Percentiles rank a stretch among this genome's conserved stretches.
Evolutionary conservation across 2,113 vertebrate genomes (phyloP).

Genomic region (Piprites chloris): DNA sequence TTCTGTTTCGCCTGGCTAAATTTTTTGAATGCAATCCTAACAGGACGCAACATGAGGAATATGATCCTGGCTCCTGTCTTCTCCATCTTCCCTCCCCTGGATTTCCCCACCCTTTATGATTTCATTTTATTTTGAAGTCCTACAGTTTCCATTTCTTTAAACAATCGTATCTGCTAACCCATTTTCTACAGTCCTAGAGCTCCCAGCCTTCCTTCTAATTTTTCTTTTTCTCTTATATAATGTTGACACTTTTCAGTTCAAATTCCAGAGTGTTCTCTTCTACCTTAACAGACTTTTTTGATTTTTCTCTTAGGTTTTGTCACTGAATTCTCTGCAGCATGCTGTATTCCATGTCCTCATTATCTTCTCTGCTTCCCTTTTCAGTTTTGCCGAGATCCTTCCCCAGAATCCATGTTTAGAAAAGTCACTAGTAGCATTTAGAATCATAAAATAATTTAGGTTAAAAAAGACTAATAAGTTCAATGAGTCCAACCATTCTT

Average conservation of each 20-base stretch:
- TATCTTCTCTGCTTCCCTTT: neutral
- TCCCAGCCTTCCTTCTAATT: neutral
- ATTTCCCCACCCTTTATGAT: neutral
- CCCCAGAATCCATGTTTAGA: neutral
- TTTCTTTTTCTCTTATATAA: neutral
- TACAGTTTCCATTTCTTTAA: neutral
- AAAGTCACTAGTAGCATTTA: neutral
- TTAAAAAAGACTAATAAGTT: neutral
- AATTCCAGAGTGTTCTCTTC: neutral
- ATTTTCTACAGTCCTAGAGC: neutral
- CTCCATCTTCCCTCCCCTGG: neutral
- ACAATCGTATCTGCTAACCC: neutral
- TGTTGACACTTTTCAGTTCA: neutral
- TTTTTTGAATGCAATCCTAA: neutral
- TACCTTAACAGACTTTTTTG: neutral
- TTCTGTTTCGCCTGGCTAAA: neutral
- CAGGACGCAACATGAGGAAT: neutral
- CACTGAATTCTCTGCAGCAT: neutral
- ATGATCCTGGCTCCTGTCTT: neutral
- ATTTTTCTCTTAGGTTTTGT: neutral
- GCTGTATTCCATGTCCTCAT: neutral
- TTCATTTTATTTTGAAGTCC: neutral
- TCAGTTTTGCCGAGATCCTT: neutral
- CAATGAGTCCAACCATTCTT: neutral
- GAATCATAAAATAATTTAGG: neutral